Conservation (phyloP, 53 echinoderm and acorn worm genomes). For the Zoroaster sp. region DNA sequence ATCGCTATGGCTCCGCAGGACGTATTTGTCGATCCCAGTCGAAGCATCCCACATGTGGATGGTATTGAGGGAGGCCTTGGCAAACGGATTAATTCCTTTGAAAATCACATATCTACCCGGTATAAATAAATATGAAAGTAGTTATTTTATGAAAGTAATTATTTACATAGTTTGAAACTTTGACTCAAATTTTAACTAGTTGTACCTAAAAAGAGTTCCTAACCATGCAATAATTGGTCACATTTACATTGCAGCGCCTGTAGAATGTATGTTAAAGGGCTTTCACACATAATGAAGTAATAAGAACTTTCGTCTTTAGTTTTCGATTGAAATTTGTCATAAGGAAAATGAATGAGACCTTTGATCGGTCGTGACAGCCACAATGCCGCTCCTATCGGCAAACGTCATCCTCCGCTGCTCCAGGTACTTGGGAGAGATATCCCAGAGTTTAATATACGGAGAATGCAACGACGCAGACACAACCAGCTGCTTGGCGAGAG, state of each 20-base stretch:
- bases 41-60: conserved; percentile 61
- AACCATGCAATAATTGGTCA: too few relatives aligned
- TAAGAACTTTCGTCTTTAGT: too few relatives aligned
- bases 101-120: conserved; percentile 27
- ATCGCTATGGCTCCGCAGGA: conserved; percentile 8
- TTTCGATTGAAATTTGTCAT: not conserved
- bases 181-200: too few relatives aligned
- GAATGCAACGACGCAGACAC: conserved; percentile 85
- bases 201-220: too few relatives aligned
- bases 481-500: conserved; percentile 64
- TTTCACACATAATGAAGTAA: too few relatives aligned
- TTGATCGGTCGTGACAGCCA: conserved; percentile 66
- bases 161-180: too few relatives aligned
- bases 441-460: conserved; percentile 97
- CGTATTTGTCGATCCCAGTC: conserved; percentile 12
- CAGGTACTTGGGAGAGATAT: conserved; percentile 75
- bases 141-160: too few relatives aligned
- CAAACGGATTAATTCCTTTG: conserved; percentile 42
- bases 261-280: too few relatives aligned
- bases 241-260: too few relatives aligned
- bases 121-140: too few relatives aligned
- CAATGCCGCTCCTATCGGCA: conserved; percentile 59
- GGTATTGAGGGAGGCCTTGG: conserved; percentile 25
- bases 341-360: conserved; percentile 21
- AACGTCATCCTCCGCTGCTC: conserved; percentile 63